A percentile compares a stretch with the other conserved stretches of the same genome.
Evolutionary conservation across 2,888 invertebrate genomes (phyloP).

Genomic region (Sinodicranocentrus sp.): DNA sequence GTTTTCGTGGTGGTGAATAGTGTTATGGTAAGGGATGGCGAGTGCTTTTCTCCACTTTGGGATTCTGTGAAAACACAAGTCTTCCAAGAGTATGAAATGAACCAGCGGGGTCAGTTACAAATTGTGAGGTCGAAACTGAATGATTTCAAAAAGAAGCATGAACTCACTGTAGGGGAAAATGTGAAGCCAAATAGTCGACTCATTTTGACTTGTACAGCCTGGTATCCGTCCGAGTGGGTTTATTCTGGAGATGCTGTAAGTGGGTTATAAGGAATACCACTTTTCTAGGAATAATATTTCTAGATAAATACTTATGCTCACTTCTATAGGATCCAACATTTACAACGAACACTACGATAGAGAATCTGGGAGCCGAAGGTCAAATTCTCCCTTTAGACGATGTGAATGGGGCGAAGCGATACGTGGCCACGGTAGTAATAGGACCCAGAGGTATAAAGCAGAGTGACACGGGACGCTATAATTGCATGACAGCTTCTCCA

Average conservation of each 20-base stretch:
- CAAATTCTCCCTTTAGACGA: slow-evolving; percentile 58
- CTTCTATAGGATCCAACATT: slow-evolving; percentile 64
- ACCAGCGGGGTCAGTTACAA: slow-evolving; percentile 53
- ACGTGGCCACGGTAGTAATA: slow-evolving; percentile 66
- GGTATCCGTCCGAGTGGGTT: slow-evolving; percentile 71
- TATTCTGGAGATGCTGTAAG: slow-evolving; percentile 69
- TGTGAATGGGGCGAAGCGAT: slow-evolving; percentile 70
- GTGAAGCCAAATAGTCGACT: slow-evolving; percentile 61
- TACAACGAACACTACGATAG: slow-evolving; percentile 68
- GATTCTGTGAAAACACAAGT: slow-evolving; percentile 72
- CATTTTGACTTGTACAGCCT: slow-evolving; percentile 71
- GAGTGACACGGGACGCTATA: slow-evolving; percentile 70
- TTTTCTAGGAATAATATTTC: too few relatives aligned
- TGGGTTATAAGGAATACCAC: too few relatives aligned
- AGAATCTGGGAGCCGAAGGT: slow-evolving; percentile 64
- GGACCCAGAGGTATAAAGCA: slow-evolving; percentile 63
- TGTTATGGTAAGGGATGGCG: slow-evolving; percentile 4
- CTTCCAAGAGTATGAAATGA: slow-evolving; percentile 70
- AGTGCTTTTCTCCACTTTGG: slow-evolving; percentile 70
- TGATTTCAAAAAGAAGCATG: slow-evolving; percentile 65
- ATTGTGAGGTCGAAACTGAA: slow-evolving; percentile 60
- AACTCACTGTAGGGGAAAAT: slow-evolving; percentile 73
- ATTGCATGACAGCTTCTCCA: slow-evolving; percentile 72
- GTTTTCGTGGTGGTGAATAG: not conserved
- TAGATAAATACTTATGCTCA: too few relatives aligned